A percentile compares a stretch with the other conserved stretches of the same genome.
Evolutionary conservation across 2,797 vertebrate species (phyloP).

Genomic region (Gymnoscopelus microlampas): DNA sequence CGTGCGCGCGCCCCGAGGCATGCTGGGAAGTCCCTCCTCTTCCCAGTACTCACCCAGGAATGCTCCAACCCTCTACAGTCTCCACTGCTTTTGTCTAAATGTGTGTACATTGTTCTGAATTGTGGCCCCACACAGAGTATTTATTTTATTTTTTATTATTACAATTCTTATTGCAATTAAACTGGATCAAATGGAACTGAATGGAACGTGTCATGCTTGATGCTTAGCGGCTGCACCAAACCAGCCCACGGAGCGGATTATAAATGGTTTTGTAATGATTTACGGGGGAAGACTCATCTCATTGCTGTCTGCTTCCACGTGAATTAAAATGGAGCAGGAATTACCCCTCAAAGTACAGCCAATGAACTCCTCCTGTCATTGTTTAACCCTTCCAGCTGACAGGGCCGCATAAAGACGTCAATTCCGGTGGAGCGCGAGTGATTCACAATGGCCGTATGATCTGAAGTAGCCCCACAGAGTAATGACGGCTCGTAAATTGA

Average conservation of each 20-base stretch:
- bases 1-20: too few relatives aligned
- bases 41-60: too few relatives aligned
- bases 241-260: not conserved
- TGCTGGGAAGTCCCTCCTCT: too few relatives aligned
- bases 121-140: too few relatives aligned
- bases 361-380: conserved; percentile 27
- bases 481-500: conserved; percentile 32
- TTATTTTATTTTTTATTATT: too few relatives aligned
- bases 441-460: conserved; percentile 32
- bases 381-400: conserved; percentile 48
- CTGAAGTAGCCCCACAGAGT: conserved; percentile 12
- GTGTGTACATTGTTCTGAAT: too few relatives aligned
- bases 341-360: conserved; percentile 14
- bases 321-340: conserved; percentile 37
- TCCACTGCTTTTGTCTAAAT: too few relatives aligned
- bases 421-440: conserved; percentile 8
- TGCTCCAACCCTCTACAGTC: too few relatives aligned
- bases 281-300: conserved; percentile 17
- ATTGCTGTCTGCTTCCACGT: conserved; percentile 45
- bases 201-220: not conserved
- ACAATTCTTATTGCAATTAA: too few relatives aligned
- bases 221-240: not conserved
- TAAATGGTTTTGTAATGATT: conserved; percentile 18
- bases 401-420: conserved; percentile 44
- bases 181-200: too few relatives aligned